Conservation (phyloP, 2,797 vertebrate species). For the Podarcis siculus region DNA sequence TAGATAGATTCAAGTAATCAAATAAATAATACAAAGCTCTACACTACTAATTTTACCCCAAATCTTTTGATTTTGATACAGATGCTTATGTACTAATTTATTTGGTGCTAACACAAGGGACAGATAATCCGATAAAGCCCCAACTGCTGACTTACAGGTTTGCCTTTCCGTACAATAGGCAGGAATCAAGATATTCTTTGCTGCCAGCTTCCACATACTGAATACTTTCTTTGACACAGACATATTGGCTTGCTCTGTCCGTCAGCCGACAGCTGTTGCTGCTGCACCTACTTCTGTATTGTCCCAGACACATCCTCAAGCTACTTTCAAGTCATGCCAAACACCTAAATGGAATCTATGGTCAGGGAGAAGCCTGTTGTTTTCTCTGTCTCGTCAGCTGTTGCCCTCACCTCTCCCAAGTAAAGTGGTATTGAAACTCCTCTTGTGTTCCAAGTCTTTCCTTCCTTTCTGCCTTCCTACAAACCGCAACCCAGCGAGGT, state of each 20-base stretch:
- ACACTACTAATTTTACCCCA: constrained; percentile 57
- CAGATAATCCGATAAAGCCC: constrained; percentile 22
- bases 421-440: constrained; percentile 9
- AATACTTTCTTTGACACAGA: constrained; percentile 51
- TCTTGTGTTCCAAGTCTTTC: constrained; percentile 52
- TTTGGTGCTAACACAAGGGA: constrained; percentile 28
- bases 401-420: constrained; percentile 23
- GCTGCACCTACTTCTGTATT: constrained; percentile 32
- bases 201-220: constrained; percentile 18
- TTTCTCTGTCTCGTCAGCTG: constrained; percentile 63
- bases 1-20: not conserved
- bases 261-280: constrained; percentile 24
- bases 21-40: constrained; percentile 26
- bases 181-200: constrained; percentile 50
- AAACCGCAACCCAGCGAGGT: constrained; percentile 52
- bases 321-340: constrained; percentile 45
- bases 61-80: constrained; percentile 42
- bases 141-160: constrained; percentile 43
- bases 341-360: constrained; percentile 35
- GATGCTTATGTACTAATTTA: constrained; percentile 49
- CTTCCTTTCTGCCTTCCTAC: constrained; percentile 55
- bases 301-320: constrained; percentile 30
- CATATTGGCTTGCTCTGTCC: constrained; percentile 18
- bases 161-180: constrained; percentile 24
- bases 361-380: not conserved